phyloP scores from a whole-genome alignment of 1,140 invertebrate genomes.

The Lasioglossum baleicum region DNA sequence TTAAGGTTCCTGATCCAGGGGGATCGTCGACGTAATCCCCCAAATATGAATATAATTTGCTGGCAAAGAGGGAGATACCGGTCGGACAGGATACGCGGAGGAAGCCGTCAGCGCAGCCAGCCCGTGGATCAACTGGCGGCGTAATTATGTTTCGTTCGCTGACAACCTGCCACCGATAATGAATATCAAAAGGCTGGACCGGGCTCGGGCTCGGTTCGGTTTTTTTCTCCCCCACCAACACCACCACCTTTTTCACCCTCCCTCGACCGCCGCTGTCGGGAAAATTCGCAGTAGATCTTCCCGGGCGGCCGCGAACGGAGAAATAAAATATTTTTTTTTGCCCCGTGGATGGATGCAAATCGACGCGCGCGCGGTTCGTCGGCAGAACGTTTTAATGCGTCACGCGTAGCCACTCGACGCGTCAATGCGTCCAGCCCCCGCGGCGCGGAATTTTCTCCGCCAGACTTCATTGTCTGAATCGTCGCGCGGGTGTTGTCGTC shows the following conservation, averaged over 20 bases:
- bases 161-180: conserved; percentile 62
- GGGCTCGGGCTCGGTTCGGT: too few species aligned
- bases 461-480: not conserved
- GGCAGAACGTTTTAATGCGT: conserved; percentile 28
- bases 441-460: conserved; percentile 5
- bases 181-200: conserved; percentile 50
- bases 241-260: too few species aligned
- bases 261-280: not conserved
- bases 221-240: too few species aligned
- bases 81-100: conserved; percentile 40
- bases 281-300: conserved; percentile 13
- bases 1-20: conserved; percentile 73
- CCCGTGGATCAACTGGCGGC: conserved; percentile 53
- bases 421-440: conserved; percentile 16
- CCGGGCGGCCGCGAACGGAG: not conserved
- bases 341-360: not conserved
- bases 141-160: conserved; percentile 61
- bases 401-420: conserved; percentile 10
- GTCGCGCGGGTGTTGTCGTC: not conserved
- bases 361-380: not conserved
- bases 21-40: conserved; percentile 73
- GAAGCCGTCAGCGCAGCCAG: conserved; percentile 45
- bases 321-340: conserved; percentile 33
- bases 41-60: conserved; percentile 79
- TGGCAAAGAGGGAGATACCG: conserved; percentile 54